A percentile compares a stretch with the other conserved stretches of the same genome.
Evolutionary conservation across 2,888 invertebrate species (phyloP).

Genomic region (Spisula subtruncata): DNA sequence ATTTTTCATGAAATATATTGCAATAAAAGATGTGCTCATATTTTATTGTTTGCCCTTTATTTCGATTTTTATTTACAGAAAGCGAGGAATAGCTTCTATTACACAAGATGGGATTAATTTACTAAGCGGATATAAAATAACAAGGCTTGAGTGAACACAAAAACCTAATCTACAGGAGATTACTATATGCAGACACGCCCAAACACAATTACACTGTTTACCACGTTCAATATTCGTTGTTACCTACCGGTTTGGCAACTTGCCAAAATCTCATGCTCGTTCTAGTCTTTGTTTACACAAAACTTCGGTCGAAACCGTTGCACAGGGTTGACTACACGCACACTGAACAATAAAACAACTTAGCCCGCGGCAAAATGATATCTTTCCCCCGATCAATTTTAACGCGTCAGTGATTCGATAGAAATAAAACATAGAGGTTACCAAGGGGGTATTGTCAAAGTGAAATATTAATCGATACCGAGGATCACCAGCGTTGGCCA

Average conservation of each 20-base stretch:
- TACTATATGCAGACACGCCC: conserved; percentile 3
- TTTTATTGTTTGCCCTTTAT: conserved; percentile 25
- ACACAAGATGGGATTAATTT: neutral
- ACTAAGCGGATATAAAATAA: conserved; percentile 7
- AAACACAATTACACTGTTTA: conserved; percentile 5
- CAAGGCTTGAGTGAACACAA: neutral
- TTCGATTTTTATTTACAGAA: conserved; percentile 12
- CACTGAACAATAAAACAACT: conserved; percentile 40
- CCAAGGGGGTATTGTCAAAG: conserved; percentile 37
- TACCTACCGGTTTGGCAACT: conserved; percentile 48
- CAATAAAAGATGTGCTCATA: conserved; percentile 38
- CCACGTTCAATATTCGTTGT: neutral
- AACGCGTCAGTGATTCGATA: conserved; percentile 62
- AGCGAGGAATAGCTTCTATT: conserved; percentile 20
- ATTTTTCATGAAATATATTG: conserved; percentile 25
- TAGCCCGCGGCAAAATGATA: conserved; percentile 56
- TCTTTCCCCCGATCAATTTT: conserved; percentile 48
- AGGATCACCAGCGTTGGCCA: neutral
- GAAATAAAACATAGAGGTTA: conserved; percentile 49
- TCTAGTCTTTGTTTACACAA: conserved; percentile 57
- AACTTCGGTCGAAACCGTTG: conserved; percentile 32
- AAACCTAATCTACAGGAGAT: neutral
- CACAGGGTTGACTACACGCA: conserved; percentile 57
- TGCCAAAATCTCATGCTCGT: conserved; percentile 49
- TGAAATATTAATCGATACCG: conserved; percentile 22